Percentiles rank a stretch among this genome's conserved stretches.
Conservation (phyloP, 2,797 vertebrate genomes). For the Discoglossus pictus region DNA sequence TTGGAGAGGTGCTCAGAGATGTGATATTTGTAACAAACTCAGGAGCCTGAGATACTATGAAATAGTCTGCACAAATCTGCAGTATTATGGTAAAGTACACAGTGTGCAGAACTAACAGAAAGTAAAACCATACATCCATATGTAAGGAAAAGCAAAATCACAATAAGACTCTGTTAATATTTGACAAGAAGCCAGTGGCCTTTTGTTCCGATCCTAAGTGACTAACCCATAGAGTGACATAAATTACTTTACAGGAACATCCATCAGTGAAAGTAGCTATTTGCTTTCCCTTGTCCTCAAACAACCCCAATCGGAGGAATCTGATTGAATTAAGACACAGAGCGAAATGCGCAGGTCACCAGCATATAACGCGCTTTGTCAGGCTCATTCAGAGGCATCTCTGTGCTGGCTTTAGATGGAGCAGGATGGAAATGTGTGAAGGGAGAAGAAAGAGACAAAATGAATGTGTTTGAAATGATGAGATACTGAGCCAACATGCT, state of each 20-base stretch:
- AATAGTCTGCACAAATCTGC: no score
- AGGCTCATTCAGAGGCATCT: constrained; percentile 7
- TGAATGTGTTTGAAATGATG: neutral
- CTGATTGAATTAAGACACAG: constrained; percentile 51
- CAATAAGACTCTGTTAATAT: constrained; percentile 69
- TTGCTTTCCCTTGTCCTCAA: constrained; percentile 69
- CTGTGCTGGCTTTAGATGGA: constrained; percentile 4
- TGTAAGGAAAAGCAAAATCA: constrained; percentile 11
- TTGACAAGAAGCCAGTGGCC: constrained; percentile 64
- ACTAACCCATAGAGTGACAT: constrained; percentile 64
- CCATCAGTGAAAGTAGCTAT: constrained; percentile 59
- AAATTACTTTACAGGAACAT: constrained; percentile 74
- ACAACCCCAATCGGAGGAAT: constrained; percentile 62
- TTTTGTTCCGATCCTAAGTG: constrained; percentile 56
- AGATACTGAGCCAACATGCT: no score
- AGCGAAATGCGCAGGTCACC: constrained; percentile 10
- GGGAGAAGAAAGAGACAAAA: neutral
- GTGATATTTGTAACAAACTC: no score
- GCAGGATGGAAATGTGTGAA: neutral
- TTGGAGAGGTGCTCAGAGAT: neutral
- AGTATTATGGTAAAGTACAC: no score
- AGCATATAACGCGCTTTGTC: constrained; percentile 5
- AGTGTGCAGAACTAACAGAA: no score
- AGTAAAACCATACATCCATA: constrained; percentile 2
- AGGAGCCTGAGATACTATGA: no score